Base-by-base conservation (phyloP, 2,113 vertebrate genomes). In the Istiophorus platypterus region DNA sequence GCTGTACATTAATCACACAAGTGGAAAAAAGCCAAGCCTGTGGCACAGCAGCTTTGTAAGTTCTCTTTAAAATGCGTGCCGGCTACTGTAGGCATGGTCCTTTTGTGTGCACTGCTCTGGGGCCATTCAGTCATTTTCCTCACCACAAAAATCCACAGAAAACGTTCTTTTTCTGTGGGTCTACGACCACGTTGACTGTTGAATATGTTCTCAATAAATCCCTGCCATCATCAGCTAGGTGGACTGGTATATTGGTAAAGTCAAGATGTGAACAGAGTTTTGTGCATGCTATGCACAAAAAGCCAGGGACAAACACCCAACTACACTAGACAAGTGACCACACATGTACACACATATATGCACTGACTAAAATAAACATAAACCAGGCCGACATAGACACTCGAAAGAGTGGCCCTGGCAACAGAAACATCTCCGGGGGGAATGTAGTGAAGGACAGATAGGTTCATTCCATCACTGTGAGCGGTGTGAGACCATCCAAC, bases 131-230 rank as follows among this genome's bases (percentile, higher is more conserved):
- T 81, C 58, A 72, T 81, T 92, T 80, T 78, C 63, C 47, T 80
- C 26, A 62, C 76, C 76, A 89, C 87, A 91, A 90, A 85, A 83
- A 88, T 80, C 47, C 42, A 66, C 56, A 65, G 74, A n/a, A n/a
- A n/a, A n/a, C n/a, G n/a, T n/a, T 34, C 6, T 70, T 78, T 76
- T 84, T 86, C 61, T 64, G 58, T 67, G 76, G 27, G 34, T 62
- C 34, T 66, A 65, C 74, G 73, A 78, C 62, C 82, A 72, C 29
- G 0, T 5, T 66, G 69, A 82, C 82, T 78, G 61, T 52, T 85
- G 71, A 91, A 88, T 89, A 76, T 64, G 67, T 88, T 88, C 75
- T 82, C 84, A 85, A 93, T 94, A 90, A 88, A 89, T 92, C 92
- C 90, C 82, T 80, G 77, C 74, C 77, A 82, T 76, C 68, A 29